Evolutionary conservation across 2,113 vertebrate species (phyloP).

Genomic region (Urocynchramus pylzowi): DNA sequence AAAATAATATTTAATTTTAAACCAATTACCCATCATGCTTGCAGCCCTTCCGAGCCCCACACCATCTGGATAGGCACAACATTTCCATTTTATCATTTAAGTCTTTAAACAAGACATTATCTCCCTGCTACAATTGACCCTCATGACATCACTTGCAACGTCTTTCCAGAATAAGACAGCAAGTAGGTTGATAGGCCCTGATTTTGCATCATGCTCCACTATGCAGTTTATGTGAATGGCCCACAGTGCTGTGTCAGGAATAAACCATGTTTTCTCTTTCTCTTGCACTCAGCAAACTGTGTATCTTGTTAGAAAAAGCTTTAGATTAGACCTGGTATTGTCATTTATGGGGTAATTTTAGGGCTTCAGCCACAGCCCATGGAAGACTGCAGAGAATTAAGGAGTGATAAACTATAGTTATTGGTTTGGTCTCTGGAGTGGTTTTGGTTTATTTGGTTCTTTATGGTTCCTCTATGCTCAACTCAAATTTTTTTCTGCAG

Average conservation of each 20-base stretch:
- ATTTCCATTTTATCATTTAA: background rate
- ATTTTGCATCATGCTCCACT: background rate
- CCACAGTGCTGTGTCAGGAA: background rate
- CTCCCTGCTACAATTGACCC: background rate
- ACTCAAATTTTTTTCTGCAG: background rate
- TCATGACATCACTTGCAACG: background rate
- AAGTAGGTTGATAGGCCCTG: background rate
- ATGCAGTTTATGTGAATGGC: background rate
- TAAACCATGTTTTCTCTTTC: background rate
- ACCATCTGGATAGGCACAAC: background rate
- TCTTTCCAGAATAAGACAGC: background rate
- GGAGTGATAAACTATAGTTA: background rate
- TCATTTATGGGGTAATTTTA: background rate
- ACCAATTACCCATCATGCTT: background rate
- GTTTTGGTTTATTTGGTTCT: background rate
- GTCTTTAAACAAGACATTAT: background rate
- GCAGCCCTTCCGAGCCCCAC: background rate
- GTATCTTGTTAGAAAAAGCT: background rate
- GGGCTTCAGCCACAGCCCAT: background rate
- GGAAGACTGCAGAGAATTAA: background rate
- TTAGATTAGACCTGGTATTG: background rate
- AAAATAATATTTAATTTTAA: conserved; percentile 25
- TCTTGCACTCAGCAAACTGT: background rate
- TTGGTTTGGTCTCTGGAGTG: background rate
- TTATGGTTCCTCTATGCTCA: background rate